Base-by-base conservation (phyloP, 1,140 invertebrate species). In the Drosophila lini region DNA sequence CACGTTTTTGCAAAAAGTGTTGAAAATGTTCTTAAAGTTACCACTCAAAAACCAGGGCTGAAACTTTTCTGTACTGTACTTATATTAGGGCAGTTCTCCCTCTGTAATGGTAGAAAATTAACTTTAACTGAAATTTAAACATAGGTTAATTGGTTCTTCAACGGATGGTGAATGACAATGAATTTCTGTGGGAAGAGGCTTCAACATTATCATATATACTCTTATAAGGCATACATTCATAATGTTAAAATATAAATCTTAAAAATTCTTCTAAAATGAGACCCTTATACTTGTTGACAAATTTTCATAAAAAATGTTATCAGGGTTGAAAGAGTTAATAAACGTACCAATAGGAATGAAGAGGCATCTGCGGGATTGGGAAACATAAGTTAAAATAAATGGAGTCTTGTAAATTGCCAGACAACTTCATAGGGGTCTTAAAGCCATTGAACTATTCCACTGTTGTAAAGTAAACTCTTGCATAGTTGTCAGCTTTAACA, bases 351-450 rank as follows among this genome's bases (percentile, higher is more conserved):
- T 22, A 15, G 15, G 1, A 53, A 25, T 9, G n/a, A 9, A 36
- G 2, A 53, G 0, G 10, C 19, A 53, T 38, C 52, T 53, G 52
- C 52, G 52, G 52, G 52, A 2, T 38, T 38, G 19, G 5, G 8
- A 53, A 53, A 34, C 10, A 22, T 44, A 25, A 25, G 3, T 10
- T 44, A 44, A 44, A 19, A 44, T 42, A 53, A 36, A 38, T 53
- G 3, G 10, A 38, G 8, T n/a, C 32, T 36, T 36, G 31, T 16
- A 16, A 16, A n/a, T 10, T 13, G 1, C 3, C 6, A 36, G 13
- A 15, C 11, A 22, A 5, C 19, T 53, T 10, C 5, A 53, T 53
- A 53, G 19, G 52, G 52, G 52, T 22, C 3, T 8, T 13, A 7
- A 7, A 47, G 6, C 1, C 13, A 13, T 9, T 36, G 3, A 22